phyloP scores from a whole-genome alignment of 2,113 vertebrate species.

The Ranitomeya variabilis region DNA sequence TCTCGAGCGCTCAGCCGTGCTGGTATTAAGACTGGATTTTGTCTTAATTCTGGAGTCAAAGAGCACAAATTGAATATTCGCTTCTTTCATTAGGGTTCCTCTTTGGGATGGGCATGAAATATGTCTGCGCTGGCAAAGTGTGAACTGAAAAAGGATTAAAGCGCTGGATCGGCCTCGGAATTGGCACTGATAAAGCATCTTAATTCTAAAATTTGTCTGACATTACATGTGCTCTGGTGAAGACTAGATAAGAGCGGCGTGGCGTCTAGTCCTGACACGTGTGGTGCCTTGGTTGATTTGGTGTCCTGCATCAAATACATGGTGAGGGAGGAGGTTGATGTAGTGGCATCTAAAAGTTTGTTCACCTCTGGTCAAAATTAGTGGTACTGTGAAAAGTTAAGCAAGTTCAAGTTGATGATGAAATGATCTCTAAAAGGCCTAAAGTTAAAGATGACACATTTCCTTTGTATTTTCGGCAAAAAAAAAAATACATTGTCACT shows the following conservation, averaged over 20 bases:
- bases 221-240: conserved; percentile 19
- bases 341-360: too few species aligned
- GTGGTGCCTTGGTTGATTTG: neutral
- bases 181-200: conserved; percentile 6
- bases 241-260: neutral
- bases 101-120: conserved; percentile 22
- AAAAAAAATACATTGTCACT: too few species aligned
- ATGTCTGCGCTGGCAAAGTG: conserved; percentile 3
- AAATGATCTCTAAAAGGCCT: too few species aligned
- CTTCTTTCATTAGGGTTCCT: conserved; percentile 49
- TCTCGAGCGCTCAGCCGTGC: neutral
- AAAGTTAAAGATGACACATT: too few species aligned
- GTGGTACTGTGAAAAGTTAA: too few species aligned
- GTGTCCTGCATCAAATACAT: neutral
- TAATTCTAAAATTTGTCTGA: neutral
- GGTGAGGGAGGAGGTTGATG: neutral
- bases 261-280: neutral
- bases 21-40: conserved; percentile 37
- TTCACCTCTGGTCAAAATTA: too few species aligned
- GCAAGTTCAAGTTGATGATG: too few species aligned
- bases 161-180: conserved; percentile 5
- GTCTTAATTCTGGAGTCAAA: conserved; percentile 53
- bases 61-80: conserved; percentile 57
- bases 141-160: conserved; percentile 44
- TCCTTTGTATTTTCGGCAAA: too few species aligned